Evolutionary conservation across 1,140 invertebrate genomes (phyloP).

Genomic region (Drosophila tristis): DNA sequence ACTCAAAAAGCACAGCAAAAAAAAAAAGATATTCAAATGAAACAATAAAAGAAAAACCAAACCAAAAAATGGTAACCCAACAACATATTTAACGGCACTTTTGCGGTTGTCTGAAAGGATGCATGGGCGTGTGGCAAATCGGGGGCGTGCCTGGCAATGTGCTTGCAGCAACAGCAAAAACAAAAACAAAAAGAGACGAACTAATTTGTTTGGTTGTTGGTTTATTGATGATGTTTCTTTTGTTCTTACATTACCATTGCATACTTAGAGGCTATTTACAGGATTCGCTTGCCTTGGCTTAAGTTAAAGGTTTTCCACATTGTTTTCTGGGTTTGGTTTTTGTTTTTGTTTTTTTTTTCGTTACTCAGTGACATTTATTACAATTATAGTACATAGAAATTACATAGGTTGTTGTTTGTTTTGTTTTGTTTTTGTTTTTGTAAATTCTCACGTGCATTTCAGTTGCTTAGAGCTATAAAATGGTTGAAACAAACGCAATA

Average conservation of each 20-base stretch:
- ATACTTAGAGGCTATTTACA: constrained; percentile 74
- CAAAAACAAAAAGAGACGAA: background rate
- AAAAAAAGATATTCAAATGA: constrained; percentile 12
- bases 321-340: no score
- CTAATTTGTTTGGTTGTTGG: constrained; percentile 33
- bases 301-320: constrained; percentile 12
- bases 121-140: background rate
- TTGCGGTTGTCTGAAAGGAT: constrained; percentile 47
- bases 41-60: constrained; percentile 34
- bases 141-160: constrained; percentile 21
- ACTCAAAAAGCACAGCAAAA: constrained; percentile 5
- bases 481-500: constrained; percentile 42
- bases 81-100: constrained; percentile 64
- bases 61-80: constrained; percentile 20
- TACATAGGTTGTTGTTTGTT: constrained; percentile 27
- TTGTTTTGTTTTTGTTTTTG: constrained; percentile 31
- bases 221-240: constrained; percentile 71
- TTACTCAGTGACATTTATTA: constrained; percentile 36
- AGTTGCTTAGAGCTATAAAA: constrained; percentile 80
- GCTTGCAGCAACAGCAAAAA: background rate
- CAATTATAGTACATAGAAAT: constrained; percentile 38
- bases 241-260: constrained; percentile 62
- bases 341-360: background rate
- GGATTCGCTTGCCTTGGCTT: constrained; percentile 45
- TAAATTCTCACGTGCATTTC: constrained; percentile 83